A percentile compares a stretch with the other conserved stretches of the same genome.
Evolutionary conservation across 2,888 invertebrate species (phyloP).

Genomic region (Cactoblastis cactorum): DNA sequence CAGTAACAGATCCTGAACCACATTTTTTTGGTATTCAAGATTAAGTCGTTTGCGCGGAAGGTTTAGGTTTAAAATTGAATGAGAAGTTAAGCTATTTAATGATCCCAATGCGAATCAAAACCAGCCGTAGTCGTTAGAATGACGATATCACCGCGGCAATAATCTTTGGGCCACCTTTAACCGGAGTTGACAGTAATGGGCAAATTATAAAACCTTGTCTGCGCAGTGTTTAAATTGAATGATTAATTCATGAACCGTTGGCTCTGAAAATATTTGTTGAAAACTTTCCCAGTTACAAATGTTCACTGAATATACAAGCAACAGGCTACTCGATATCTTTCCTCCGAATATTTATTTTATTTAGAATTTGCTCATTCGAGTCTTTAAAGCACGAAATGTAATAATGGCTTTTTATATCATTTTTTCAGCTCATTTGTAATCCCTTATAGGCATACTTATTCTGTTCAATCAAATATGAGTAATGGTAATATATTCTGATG

Average conservation of each 20-base stretch:
- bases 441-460: no score
- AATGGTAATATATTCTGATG: no score
- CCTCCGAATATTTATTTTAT: no score
- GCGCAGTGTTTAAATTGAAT: conserved; percentile 1
- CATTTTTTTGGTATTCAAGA: conserved; percentile 33
- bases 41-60: conserved; percentile 32
- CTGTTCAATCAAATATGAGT: no score
- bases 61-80: conserved; percentile 32
- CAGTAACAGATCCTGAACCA: conserved; percentile 40
- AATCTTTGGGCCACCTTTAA: conserved; percentile 20
- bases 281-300: background rate
- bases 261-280: background rate
- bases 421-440: no score
- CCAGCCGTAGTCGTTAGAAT: conserved; percentile 17
- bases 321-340: background rate
- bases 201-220: conserved; percentile 5
- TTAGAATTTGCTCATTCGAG: no score
- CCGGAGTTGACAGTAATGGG: conserved; percentile 6
- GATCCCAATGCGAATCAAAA: conserved; percentile 20
- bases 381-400: no score
- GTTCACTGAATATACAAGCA: background rate
- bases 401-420: no score
- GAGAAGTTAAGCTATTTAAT: conserved; percentile 23
- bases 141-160: conserved; percentile 21
- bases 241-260: background rate